These are phyloP conservation scores for Trachurus trachurus DNA, from an alignment of 2,797 vertebrate species.

Conservation along the genomic window DNA sequence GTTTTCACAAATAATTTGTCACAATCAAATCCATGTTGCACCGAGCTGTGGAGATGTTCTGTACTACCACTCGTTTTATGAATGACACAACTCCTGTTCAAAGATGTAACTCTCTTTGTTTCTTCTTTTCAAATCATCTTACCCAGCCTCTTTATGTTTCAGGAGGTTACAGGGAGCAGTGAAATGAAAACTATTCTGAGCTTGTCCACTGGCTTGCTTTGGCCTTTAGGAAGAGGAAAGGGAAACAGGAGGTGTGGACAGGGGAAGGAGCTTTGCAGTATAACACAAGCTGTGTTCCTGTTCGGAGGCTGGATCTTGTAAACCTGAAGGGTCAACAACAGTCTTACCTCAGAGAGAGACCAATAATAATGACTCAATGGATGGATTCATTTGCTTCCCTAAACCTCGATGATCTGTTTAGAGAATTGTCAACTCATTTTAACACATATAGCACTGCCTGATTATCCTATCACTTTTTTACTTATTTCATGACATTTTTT, in stretches of 20 bases:
- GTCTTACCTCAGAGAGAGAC: background rate
- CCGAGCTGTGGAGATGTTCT: background rate
- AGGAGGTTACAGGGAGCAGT: constrained; percentile 30
- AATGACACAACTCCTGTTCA: background rate
- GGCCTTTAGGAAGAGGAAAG: constrained; percentile 58
- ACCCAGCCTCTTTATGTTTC: background rate
- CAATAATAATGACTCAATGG: background rate
- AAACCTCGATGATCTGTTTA: background rate
- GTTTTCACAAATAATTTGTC: background rate
- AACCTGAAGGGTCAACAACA: background rate
- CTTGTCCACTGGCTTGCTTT: constrained; percentile 11
- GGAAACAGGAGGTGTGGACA: constrained; percentile 47
- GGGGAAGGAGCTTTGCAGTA: constrained; percentile 22
- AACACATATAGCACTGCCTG: too few species aligned
- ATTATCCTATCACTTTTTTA: background rate
- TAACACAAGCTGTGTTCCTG: constrained; percentile 24
- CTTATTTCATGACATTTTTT: background rate
- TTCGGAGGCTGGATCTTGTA: constrained; percentile 3
- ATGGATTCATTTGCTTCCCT: background rate
- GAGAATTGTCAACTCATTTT: background rate
- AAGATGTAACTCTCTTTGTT: background rate
- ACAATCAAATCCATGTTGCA: background rate
- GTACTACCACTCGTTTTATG: background rate
- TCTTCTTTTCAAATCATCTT: background rate
- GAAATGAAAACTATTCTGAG: constrained; percentile 30